Base-by-base conservation (phyloP, 2,797 vertebrate species). In the Neopelma chrysocephalum region DNA sequence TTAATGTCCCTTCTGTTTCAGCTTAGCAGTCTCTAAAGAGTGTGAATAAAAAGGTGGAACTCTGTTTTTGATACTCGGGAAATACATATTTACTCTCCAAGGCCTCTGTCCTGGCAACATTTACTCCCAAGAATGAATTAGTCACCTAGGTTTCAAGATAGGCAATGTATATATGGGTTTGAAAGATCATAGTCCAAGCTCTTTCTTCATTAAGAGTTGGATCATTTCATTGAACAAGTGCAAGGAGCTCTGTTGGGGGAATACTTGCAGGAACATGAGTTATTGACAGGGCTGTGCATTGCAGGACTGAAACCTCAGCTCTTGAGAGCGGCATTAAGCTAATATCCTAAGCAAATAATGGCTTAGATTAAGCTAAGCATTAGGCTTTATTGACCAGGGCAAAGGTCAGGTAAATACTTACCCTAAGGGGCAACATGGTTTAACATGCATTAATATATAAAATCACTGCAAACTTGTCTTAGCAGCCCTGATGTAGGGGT, bases 1-100 rank as follows among this genome's bases (percentile, higher is more conserved):
- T 94, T 95, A 94, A 82, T 80, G 56, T 80, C 58, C 75, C 68
- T 83, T 91, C 73, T 95, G 73, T 92, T 94, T 82, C 76, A 62
- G 48, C 81, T 87, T 82, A 91, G 40, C 66, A 50, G 58, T 64
- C 71, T 84, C 42, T 68, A 23, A 89, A 94, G 27, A 47, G 36
- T 5, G 3, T 83, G 79, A 84, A 42, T 91, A 57, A 76, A 83
- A 91, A 82, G 65, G 66, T 76, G 40, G 23, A 54, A 54, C 42
- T 65, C 60, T 0, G 1, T 19, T 93, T 93, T 73, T 65, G 20
- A 25, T 79, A 19, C 38, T 68, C 13, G 6, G 40, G 22, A 86
- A 72, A 66, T 42, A 72, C 8, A 6, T 68, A 57, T 58, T 85
- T 94, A 58, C 11, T 79, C 29, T 79, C 61, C 11, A 32, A 48